phyloP scores from a whole-genome alignment of 30 jellyfish, hydroid and myxozoan genomes.

The Chironex yamaguchii region DNA sequence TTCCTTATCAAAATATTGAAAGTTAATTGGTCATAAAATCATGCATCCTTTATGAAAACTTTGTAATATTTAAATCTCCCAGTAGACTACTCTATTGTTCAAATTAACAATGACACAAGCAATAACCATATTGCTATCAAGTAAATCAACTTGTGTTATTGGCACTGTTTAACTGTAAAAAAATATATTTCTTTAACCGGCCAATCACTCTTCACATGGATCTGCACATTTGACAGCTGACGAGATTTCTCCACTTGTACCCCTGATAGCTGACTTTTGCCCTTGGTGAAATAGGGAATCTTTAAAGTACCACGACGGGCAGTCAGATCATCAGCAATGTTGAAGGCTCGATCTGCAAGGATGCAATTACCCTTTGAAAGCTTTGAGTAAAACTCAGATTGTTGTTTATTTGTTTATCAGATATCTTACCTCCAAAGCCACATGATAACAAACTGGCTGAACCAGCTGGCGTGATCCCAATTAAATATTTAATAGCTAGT shows the following conservation, averaged over 20 bases:
- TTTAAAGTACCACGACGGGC: conserved; percentile 48
- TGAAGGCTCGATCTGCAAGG: conserved; percentile 67
- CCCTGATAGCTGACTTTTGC: conserved; percentile 63
- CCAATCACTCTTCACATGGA: no score
- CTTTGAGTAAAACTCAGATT: conserved; percentile 55
- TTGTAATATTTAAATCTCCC: no score
- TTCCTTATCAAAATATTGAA: neutral
- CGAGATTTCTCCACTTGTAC: conserved; percentile 51
- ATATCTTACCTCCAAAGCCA: conserved; percentile 72
- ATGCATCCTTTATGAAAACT: no score
- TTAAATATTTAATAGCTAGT: conserved; percentile 23
- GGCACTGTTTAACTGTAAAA: no score
- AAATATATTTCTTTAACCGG: no score
- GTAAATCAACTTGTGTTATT: no score
- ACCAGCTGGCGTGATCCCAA: conserved; percentile 57
- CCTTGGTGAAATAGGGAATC: conserved; percentile 62
- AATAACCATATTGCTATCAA: no score
- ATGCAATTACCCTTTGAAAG: conserved; percentile 58
- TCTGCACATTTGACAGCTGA: conserved; percentile 70
- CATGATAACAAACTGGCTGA: conserved; percentile 39
- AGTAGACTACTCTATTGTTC: no score
- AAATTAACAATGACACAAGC: no score
- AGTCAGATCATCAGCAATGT: conserved; percentile 61
- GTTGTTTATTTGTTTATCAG: conserved; percentile 49
- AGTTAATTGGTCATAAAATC: neutral